Evolutionary conservation across 2,797 vertebrate genomes (phyloP).

Genomic region (Myotis findleyi): DNA sequence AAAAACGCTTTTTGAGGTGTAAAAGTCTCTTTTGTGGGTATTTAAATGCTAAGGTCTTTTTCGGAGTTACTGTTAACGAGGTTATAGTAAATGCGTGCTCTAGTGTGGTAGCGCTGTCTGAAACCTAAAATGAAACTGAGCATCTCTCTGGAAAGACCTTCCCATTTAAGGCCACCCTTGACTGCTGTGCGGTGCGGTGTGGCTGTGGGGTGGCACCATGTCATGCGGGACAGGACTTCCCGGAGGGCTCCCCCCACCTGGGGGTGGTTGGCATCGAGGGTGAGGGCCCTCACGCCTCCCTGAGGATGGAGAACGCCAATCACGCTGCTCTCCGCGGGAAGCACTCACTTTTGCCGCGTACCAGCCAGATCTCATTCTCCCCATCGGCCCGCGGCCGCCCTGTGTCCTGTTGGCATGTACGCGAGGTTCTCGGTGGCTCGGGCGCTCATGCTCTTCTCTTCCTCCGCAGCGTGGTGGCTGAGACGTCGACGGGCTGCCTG

Average conservation of each 20-base stretch:
- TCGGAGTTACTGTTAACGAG: background rate
- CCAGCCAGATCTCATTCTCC: background rate
- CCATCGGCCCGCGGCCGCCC: background rate
- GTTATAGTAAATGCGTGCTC: background rate
- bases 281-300: background rate
- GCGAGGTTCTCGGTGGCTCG: background rate
- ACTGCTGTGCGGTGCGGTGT: background rate
- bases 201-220: background rate
- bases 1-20: conserved; percentile 45
- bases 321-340: background rate
- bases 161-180: background rate
- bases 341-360: background rate
- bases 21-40: background rate
- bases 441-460: background rate
- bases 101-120: background rate
- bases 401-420: background rate
- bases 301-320: background rate
- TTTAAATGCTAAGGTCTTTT: conserved; percentile 23
- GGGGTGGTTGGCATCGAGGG: background rate
- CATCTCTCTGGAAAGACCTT: background rate
- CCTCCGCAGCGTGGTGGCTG: conserved; percentile 92
- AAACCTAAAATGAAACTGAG: background rate
- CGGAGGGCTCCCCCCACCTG: background rate
- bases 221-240: background rate
- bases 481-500: conserved; percentile 97